Evolutionary conservation across 2,888 invertebrate species (phyloP).

Genomic region (Chaetogeoica ovagalla): DNA sequence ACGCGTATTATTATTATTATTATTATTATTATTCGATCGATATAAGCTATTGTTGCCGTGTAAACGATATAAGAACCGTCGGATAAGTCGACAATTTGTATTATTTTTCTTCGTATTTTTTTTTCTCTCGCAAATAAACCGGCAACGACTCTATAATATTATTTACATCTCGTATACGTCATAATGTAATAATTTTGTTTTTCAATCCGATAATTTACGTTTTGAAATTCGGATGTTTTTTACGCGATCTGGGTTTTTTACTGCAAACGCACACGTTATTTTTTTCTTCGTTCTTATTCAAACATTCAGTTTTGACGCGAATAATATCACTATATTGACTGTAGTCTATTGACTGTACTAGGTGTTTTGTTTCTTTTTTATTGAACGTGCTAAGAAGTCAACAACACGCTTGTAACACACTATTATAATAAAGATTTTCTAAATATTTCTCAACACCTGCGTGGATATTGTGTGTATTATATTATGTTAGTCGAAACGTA

Average conservation of each 20-base stretch:
- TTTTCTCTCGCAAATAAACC: conserved; percentile 6
- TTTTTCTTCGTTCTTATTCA: not conserved
- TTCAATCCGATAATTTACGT: conserved; percentile 3
- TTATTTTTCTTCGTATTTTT: no score
- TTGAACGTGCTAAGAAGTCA: conserved; percentile 16
- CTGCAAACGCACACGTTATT: not conserved
- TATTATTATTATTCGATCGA: no score
- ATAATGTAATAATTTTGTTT: conserved; percentile 3
- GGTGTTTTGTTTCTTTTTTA: not conserved
- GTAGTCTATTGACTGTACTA: no score
- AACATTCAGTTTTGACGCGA: conserved; percentile 16
- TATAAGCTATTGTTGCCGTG: not conserved
- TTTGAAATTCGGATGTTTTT: conserved; percentile 13
- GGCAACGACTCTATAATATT: conserved; percentile 4
- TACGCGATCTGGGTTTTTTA: not conserved
- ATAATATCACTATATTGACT: no score
- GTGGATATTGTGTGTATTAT: no score
- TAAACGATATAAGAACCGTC: conserved; percentile 4
- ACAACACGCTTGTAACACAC: no score
- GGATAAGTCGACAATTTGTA: conserved; percentile 24
- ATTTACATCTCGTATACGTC: not conserved
- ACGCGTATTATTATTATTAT: no score
- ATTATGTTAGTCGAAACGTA: no score
- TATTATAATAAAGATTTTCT: no score
- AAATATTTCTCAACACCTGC: no score